phyloP scores from a whole-genome alignment of 2,797 vertebrate genomes.

The Clarias fuscus region DNA sequence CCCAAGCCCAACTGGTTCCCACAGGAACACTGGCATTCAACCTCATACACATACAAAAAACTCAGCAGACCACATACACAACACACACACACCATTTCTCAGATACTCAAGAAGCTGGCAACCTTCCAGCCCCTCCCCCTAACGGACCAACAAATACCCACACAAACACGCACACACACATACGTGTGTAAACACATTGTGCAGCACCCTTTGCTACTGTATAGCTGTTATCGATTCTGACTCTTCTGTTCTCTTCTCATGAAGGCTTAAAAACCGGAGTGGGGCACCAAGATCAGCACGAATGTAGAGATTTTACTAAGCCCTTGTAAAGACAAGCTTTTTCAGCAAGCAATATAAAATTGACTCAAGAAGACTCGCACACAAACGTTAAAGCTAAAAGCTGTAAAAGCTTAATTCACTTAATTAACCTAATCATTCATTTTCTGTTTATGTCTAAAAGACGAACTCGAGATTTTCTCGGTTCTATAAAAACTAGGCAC shows the following conservation, averaged over 20 bases:
- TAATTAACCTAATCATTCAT: background rate
- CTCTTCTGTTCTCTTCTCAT: background rate
- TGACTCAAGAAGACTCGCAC: background rate
- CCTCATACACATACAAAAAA: background rate
- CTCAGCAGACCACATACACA: background rate
- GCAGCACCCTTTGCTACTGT: conserved; percentile 42
- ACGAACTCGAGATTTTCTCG: background rate
- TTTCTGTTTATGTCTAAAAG: background rate
- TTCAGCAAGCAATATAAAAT: background rate
- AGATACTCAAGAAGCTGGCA: conserved; percentile 63
- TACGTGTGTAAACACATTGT: conserved; percentile 31
- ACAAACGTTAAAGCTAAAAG: background rate
- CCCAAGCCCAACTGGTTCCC: conserved; percentile 17
- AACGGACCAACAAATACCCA: conserved; percentile 31
- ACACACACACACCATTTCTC: conserved; percentile 8
- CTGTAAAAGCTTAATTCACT: background rate
- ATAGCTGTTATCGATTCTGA: conserved; percentile 51
- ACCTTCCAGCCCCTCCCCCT: conserved; percentile 58
- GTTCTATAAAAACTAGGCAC: background rate
- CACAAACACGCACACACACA: conserved; percentile 46
- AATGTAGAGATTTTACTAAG: background rate
- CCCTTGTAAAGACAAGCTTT: background rate
- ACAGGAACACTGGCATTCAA: conserved; percentile 37
- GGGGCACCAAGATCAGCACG: background rate
- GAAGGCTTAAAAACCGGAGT: background rate